Evolutionary conservation across 1,140 invertebrate species (phyloP).

Genomic region (Kradibia gibbosae): DNA sequence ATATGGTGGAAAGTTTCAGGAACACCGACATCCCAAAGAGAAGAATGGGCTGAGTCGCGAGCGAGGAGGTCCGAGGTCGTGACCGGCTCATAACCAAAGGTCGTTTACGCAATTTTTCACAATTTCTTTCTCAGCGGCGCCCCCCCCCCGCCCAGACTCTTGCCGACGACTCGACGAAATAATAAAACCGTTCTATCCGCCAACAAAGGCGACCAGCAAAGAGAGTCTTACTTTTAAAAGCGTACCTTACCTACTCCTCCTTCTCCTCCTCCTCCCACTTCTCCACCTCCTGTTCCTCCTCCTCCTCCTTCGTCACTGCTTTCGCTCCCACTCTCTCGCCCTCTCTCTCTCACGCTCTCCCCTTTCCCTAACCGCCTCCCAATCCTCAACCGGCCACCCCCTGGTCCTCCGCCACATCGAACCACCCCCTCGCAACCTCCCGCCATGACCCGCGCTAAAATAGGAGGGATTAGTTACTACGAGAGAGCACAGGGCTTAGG

Average conservation of each 20-base stretch:
- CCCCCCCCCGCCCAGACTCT: background rate
- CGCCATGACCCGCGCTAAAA: slow-evolving; percentile 72
- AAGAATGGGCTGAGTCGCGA: background rate
- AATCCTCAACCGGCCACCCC: too few relatives aligned
- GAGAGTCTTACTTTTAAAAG: slow-evolving; percentile 71
- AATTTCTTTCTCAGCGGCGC: slow-evolving; percentile 5
- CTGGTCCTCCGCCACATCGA: too few relatives aligned
- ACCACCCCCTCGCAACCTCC: too few relatives aligned
- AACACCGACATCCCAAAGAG: background rate
- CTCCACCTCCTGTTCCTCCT: background rate
- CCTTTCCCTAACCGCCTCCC: too few relatives aligned
- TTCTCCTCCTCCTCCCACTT: background rate
- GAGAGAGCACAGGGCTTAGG: slow-evolving; percentile 71
- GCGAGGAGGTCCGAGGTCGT: slow-evolving; percentile 36
- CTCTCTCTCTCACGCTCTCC: slow-evolving; percentile 11
- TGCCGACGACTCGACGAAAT: slow-evolving; percentile 58
- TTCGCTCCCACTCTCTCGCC: too few relatives aligned
- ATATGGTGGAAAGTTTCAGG: background rate
- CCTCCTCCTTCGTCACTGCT: slow-evolving; percentile 36
- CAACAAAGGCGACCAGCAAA: slow-evolving; percentile 65
- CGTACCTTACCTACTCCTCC: slow-evolving; percentile 54
- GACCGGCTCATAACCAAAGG: slow-evolving; percentile 47
- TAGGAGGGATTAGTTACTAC: slow-evolving; percentile 74
- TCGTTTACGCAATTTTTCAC: slow-evolving; percentile 55
- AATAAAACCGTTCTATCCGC: slow-evolving; percentile 71